Evolutionary conservation across 2,888 invertebrate genomes (phyloP), one percentile per base, ranked within the genome.

Genomic region (Lasiommata megera): DNA sequence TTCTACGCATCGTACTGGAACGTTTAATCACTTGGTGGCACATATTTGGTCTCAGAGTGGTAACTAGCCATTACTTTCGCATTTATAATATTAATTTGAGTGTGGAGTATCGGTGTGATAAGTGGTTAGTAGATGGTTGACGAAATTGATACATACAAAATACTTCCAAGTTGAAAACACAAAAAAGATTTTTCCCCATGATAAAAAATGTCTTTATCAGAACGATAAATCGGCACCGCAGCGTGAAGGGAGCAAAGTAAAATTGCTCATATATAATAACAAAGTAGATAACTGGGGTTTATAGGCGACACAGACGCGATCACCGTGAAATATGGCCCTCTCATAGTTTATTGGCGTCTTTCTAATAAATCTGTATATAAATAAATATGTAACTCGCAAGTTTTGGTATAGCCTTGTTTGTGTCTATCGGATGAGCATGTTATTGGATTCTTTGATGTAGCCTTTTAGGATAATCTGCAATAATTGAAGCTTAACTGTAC

Each of bases 311-410:
- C 61, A 59, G 56, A 46, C 54, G 56, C 53, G 53, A 51, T 51
- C 53, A 46, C 41, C 41, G 41, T 40, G 34, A 62, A 62, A 62
- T 62, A 59, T 59, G 48, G 40, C 46, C 48, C 44, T 40, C 60
- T 58, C 55, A 60, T 60, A 55, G 48, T 55, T 62, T 62, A 62
- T 58, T 60, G 62, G 60, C 53, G 34, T 60, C 48, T 62, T 57
- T 43, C 52, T 56, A 44, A 60, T 62, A 62, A 62, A 62, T 62
- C 60, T 55, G 46, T 17, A 12, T 23, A 31, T 52, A 40, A 51
- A 48, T 48, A 38, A 16, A 38, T 38, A 38, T 38, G 28, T 50
- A 12, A n/a, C 8, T 14, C 34, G 36, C n/a, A 44, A 6, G 31
- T 17, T 31, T 31, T 29, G 46, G 16, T 38, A 6, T 14, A 9